A percentile compares a stretch with the other conserved stretches of the same genome.
phyloP scores from a whole-genome alignment of 1,140 invertebrate species.

The Cephus cinctus region DNA sequence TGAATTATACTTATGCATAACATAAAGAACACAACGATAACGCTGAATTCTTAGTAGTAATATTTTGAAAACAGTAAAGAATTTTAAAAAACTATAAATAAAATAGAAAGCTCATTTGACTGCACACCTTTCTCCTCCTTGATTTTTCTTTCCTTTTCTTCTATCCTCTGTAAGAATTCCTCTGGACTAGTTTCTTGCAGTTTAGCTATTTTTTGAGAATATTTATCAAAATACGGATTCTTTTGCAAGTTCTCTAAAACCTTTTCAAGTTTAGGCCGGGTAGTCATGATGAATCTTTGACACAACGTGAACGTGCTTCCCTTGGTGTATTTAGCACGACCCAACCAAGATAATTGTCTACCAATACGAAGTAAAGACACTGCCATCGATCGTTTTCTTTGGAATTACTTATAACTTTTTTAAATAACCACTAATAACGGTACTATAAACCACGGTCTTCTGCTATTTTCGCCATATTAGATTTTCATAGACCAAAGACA shows the following conservation, averaged over 20 bases:
- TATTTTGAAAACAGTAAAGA: too few species aligned
- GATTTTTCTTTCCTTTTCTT: conserved; percentile 57
- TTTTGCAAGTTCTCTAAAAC: conserved; percentile 65
- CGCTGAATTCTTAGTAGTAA: too few species aligned
- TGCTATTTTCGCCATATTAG: too few species aligned
- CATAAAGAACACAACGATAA: too few species aligned
- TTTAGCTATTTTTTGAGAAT: conserved; percentile 73
- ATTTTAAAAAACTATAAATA: not conserved
- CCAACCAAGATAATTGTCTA: not conserved
- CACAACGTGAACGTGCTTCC: too few species aligned
- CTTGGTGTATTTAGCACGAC: too few species aligned
- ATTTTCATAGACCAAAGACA: too few species aligned
- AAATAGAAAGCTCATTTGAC: conserved; percentile 15
- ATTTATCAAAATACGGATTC: conserved; percentile 83
- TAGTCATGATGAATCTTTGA: conserved; percentile 59
- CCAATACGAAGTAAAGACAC: not conserved
- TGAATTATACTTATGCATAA: too few species aligned
- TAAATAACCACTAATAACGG: too few species aligned
- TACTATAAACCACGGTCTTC: too few species aligned
- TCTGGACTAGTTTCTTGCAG: conserved; percentile 74
- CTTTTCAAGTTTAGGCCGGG: conserved; percentile 56
- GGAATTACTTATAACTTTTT: too few species aligned
- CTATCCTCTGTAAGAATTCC: conserved; percentile 70
- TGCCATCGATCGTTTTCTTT: not conserved
- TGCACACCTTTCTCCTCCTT: conserved; percentile 54